Base-by-base conservation (phyloP, 2,113 vertebrate genomes). In the Felis chaus region DNA sequence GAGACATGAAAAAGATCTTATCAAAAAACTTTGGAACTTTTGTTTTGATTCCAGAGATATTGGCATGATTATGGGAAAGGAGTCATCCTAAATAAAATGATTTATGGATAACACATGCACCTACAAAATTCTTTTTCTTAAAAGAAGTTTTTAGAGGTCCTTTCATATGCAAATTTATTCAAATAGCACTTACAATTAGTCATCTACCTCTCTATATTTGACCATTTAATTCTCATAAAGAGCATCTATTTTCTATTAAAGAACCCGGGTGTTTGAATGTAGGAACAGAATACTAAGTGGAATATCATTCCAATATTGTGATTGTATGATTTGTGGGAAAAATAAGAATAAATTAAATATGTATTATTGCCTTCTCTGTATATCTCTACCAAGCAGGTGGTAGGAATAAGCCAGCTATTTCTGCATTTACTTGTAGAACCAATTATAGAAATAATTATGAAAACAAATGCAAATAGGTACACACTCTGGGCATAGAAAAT, bases 201-300 rank as follows among this genome's bases (percentile, higher is more conserved):
- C 25, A 93, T 53, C 41, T 5, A 80, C 63, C 21, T 94, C 76
- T 95, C 84, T 5, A 29, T 81, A 88, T 81, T 69, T 90, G 48
- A 68, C 12, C 8, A 78, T 74, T 92, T 94, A 91, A 48, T 93
- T 92, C 33, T 83, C 25, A 90, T 27, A 74, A 88, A 84, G 27
- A 33, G 12, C 57, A 12, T 57, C 74, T 92, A 83, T 90, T 96
- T 93, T 94, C 71, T 91, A 90, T 48, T 61, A 92, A 96, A 95
- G 31, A 92, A 95, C 0, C 3, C 18, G 68, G 8, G 45, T 50
- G 7, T 93, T 94, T 95, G 53, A 96, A 93, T 88, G 41, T 9
- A 84, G 78, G n/a, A 84, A 76, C 18, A 87, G 88, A 95, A 98
- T 88, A 80, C 55, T 92, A 97, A 95, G 31, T 80, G 90, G 89